Conservation (phyloP, 2,888 invertebrate species). For the Leptopilina syphax region DNA sequence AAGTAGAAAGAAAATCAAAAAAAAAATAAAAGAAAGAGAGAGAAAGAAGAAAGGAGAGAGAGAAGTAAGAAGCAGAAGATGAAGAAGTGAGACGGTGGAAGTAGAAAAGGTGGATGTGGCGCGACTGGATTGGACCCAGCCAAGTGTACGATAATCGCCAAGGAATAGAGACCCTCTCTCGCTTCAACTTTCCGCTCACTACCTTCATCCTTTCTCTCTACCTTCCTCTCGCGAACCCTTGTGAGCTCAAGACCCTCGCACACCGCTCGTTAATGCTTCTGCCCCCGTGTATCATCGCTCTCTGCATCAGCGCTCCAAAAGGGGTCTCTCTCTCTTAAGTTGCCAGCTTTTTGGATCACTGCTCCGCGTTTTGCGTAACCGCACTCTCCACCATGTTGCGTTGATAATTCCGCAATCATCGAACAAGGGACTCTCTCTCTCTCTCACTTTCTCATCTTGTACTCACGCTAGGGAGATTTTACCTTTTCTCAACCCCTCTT, state of each 20-base stretch:
- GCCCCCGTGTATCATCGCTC: slow-evolving; percentile 50
- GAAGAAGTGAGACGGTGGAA: slow-evolving; percentile 50
- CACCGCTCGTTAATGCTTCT: slow-evolving; percentile 63
- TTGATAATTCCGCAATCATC: slow-evolving; percentile 17
- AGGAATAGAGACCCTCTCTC: slow-evolving; percentile 59
- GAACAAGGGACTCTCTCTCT: slow-evolving; percentile 3
- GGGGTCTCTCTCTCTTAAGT: slow-evolving; percentile 8
- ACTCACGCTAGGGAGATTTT: slow-evolving; percentile 45
- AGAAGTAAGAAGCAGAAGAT: slow-evolving; percentile 42
- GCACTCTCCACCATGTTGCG: slow-evolving; percentile 45
- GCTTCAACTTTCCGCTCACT: slow-evolving; percentile 36
- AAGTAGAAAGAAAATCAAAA: no score
- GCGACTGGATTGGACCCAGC: slow-evolving; percentile 64
- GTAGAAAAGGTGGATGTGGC: slow-evolving; percentile 54
- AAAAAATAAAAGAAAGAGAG: no score
- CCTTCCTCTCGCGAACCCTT: slow-evolving; percentile 54
- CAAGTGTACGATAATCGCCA: slow-evolving; percentile 66
- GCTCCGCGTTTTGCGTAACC: slow-evolving; percentile 45
- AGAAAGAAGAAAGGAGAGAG: neutral
- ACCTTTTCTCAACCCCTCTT: slow-evolving; percentile 47
- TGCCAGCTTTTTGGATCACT: slow-evolving; percentile 31
- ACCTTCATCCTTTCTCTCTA: slow-evolving; percentile 44
- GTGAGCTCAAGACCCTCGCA: slow-evolving; percentile 60
- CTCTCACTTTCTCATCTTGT: slow-evolving; percentile 38
- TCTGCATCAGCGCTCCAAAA: slow-evolving; percentile 35